These are phyloP conservation scores for Dolichotis patagonum DNA, from an alignment of 2,113 vertebrate genomes.

Conservation along the genomic window DNA sequence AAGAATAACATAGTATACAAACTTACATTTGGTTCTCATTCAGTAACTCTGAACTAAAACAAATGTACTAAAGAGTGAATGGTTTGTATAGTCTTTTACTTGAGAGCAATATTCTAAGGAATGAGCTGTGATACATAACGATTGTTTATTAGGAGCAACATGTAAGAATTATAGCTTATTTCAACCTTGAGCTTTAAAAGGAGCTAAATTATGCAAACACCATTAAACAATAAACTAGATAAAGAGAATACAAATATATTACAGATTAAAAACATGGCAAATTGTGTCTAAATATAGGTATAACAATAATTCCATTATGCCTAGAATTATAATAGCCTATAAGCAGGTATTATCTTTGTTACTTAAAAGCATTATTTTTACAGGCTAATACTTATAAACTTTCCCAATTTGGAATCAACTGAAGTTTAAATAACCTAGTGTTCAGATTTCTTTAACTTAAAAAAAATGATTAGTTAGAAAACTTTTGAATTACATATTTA, in stretches of 20 bases:
- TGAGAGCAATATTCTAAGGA: neutral
- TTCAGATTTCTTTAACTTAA: conserved; percentile 3
- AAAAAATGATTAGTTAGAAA: neutral
- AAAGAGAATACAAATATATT: neutral
- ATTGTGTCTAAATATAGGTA: neutral
- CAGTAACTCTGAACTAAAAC: neutral
- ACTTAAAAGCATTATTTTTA: neutral
- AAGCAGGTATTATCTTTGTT: conserved; percentile 6
- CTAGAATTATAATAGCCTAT: neutral
- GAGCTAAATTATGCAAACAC: neutral
- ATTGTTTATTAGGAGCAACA: neutral
- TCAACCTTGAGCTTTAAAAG: neutral
- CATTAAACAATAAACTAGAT: neutral
- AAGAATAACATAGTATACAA: neutral
- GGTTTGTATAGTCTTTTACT: neutral
- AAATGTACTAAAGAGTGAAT: neutral
- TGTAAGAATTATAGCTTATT: neutral
- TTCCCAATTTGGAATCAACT: neutral
- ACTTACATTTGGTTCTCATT: neutral
- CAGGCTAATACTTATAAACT: neutral
- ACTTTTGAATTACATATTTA: neutral
- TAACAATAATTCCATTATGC: neutral
- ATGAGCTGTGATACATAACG: neutral
- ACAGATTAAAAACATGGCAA: neutral
- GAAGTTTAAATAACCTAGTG: neutral